Base-by-base conservation (phyloP, 2,113 vertebrate species). In the Cephalopterus ornatus region DNA sequence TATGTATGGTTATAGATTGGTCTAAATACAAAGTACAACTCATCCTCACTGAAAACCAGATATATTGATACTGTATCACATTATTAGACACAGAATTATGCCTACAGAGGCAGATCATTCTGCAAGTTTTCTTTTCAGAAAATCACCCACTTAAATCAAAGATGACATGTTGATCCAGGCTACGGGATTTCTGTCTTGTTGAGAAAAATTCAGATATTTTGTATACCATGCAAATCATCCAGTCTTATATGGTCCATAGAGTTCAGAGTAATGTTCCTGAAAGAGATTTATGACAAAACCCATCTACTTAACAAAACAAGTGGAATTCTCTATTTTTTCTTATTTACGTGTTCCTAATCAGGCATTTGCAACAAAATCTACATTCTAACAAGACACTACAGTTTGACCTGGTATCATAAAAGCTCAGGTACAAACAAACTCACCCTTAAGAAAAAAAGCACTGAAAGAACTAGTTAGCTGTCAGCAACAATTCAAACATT, bases 121-220 rank as follows among this genome's bases (percentile, higher is more conserved):
- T 37, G 2, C 13, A 50, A 30, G 49, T 37, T 88, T n/a, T 70
- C 5, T 52, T 66, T 61, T 23, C n/a, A 44, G 30, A 56, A 96
- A 94, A 90, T 73, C 78, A 94, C 15, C 12, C 39, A 33, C 80
- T 85, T 85, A 88, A 85, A 93, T 88, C 49, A 83, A 61, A 88
- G 32, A 6, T 11, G 20, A 55, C 28, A 55, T 0, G 30, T 32
- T 79, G 58, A 88, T 56, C 42, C 32, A 63, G 49, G 19, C 66
- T 27, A 88, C 18, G 41, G 41, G 63, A 81, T 93, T 87, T 71
- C 53, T 72, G 39, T 73, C 86, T 65, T 30, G 9, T 44, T 58
- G 35, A 86, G 63, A 92, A 83, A 94, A 86, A 61, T 11, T 14
- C 35, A 65, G 49, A 47, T 27, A 44, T 52, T 88, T 81, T 39